Evolutionary conservation across 2,797 vertebrate genomes (phyloP), one percentile per base, ranked within the genome.

Genomic region (Limnodromus scolopaceus): DNA sequence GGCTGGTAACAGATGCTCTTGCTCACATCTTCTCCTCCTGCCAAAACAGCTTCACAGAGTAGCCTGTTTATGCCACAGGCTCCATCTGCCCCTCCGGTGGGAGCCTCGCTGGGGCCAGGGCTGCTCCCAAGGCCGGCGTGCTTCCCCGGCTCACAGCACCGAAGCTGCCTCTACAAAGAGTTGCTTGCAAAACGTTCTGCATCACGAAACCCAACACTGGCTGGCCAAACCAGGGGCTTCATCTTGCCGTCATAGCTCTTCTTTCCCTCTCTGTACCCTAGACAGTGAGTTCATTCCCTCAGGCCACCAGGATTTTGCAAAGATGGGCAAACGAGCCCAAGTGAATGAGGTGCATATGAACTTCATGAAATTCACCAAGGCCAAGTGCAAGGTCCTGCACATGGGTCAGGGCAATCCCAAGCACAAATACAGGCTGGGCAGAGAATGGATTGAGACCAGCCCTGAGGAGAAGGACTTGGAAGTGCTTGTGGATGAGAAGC

Each of bases 171-270:
- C 71, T 74, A 61, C 55, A 63, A 53, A 51, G 53, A 38, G 70
- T 12, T 15, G 57, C 43, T 38, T 13, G 10, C 5, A 5, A 65
- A 57, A 0, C 36, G 36, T 8, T 16, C 36, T 32, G 3, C 6
- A 10, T 9, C 3, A 2, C 9, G 20, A 24, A 25, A 39, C 15
- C 32, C 32, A 13, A 7, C 1, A 2, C 34, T 81, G 3, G 0
- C 38, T 55, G 49, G 46, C 27, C 12, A 24, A 57, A 60, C 12
- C 43, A 13, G 25, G 13, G 30, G 4, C 24, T 9, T 78, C 28
- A 3, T n/a, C 38, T 27, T 38, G 19, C 49, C 32, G 46, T 28
- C 9, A 2, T 22, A 65, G 38, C 25, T 72, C 20, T 28, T 39
- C 32, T 61, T 79, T 46, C 30, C 32, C 28, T 53, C 34, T 32